Evolutionary conservation across 2,888 invertebrate genomes (phyloP).

Genomic region (Cephus spinipes): DNA sequence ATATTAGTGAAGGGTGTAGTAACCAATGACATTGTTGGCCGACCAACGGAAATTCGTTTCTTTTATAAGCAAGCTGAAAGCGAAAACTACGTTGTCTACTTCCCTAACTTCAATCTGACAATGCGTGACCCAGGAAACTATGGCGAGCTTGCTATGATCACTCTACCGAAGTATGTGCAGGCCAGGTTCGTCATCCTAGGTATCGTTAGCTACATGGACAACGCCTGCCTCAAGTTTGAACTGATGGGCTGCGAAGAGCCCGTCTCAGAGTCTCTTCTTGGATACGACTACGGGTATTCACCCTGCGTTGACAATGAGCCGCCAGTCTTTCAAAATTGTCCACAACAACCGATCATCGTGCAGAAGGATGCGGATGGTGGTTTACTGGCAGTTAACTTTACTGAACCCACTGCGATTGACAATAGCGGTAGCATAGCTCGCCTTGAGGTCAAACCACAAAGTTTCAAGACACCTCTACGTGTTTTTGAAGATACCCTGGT

Average conservation of each 20-base stretch:
- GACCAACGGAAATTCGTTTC: conserved; percentile 95
- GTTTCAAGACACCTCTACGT: conserved; percentile 88
- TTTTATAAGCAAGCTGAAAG: conserved; percentile 96
- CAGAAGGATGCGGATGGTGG: conserved; percentile 90
- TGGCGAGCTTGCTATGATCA: conserved; percentile 96
- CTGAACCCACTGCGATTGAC: conserved; percentile 93
- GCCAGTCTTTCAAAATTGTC: conserved; percentile 96
- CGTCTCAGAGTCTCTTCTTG: conserved; percentile 82
- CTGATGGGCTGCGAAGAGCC: conserved; percentile 96
- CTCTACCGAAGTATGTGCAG: conserved; percentile 91
- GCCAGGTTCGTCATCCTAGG: conserved; percentile 94
- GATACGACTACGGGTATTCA: conserved; percentile 93
- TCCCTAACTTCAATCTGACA: conserved; percentile 95
- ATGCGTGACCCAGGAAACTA: conserved; percentile 97
- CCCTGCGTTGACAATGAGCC: conserved; percentile 97
- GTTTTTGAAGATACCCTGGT: conserved; percentile 93
- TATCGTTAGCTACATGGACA: conserved; percentile 96
- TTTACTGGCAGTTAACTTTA: conserved; percentile 90
- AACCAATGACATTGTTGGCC: conserved; percentile 93
- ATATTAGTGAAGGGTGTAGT: conserved; percentile 95
- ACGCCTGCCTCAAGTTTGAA: conserved; percentile 95
- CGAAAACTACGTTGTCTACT: conserved; percentile 96
- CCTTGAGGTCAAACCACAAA: conserved; percentile 91
- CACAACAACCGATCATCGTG: conserved; percentile 90
- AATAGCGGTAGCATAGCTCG: conserved; percentile 96